phyloP scores from a whole-genome alignment of 2,888 invertebrate genomes.

The Hirtodrosophila cameraria region DNA sequence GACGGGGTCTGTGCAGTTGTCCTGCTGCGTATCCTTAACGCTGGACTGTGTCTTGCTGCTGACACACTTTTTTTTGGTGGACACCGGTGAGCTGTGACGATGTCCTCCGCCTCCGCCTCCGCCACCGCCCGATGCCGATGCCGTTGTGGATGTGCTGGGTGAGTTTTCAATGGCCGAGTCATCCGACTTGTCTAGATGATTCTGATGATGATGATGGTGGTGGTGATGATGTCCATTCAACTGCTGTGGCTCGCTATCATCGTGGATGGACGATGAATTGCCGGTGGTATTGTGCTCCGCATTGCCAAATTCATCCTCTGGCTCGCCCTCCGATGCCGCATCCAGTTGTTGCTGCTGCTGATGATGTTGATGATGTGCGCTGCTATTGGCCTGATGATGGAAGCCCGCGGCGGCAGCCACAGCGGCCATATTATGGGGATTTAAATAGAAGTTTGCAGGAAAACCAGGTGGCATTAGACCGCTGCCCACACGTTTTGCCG shows the following conservation, averaged over 20 bases:
- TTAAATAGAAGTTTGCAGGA: conserved; percentile 76
- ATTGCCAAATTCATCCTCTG: conserved; percentile 67
- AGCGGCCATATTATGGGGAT: conserved; percentile 74
- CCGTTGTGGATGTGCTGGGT: conserved; percentile 77
- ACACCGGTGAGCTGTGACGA: conserved; percentile 75
- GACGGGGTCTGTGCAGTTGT: conserved; percentile 13
- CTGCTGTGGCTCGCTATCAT: conserved; percentile 62
- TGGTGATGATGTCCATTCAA: conserved; percentile 69
- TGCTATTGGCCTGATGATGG: conserved; percentile 52
- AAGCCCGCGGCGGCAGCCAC: conserved; percentile 64
- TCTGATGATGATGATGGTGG: conserved; percentile 49
- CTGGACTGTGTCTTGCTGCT: conserved; percentile 49
- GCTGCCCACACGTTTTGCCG: conserved; percentile 85
- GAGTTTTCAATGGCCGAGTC: conserved; percentile 82
- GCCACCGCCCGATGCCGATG: conserved; percentile 58
- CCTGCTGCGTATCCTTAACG: conserved; percentile 34
- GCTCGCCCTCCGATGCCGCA: conserved; percentile 69
- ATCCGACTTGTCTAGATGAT: conserved; percentile 78
- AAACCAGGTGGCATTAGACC: conserved; percentile 66
- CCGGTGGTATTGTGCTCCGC: conserved; percentile 72
- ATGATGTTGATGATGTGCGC: conserved; percentile 43
- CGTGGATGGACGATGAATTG: conserved; percentile 67
- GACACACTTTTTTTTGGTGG: conserved; percentile 74
- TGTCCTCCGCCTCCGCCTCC: too few relatives aligned
- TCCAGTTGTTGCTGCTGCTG: conserved; percentile 57